Evolutionary conservation across 2,888 invertebrate genomes (phyloP), one percentile per base, ranked within the genome.

Genomic region (Hirtodrosophila cameraria): DNA sequence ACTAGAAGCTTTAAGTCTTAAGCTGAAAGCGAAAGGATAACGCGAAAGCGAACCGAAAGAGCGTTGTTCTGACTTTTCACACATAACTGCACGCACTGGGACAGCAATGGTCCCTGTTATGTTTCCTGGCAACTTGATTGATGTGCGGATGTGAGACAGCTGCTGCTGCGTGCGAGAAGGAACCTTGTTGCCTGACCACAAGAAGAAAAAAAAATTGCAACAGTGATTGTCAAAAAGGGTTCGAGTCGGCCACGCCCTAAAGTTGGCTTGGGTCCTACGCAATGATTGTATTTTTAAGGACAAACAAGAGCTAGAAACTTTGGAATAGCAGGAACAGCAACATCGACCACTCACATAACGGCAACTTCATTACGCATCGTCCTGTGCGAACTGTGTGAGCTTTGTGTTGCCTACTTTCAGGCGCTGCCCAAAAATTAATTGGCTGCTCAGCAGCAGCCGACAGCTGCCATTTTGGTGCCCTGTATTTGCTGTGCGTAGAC

Each of bases 211-310:
- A 72, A 73, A 78, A 81, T 42, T 52, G 64, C 42, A 55, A 48
- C 61, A 75, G 55, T 64, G 72, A 70, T 85, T 80, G 64, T 61
- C 66, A 63, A 72, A 72, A 80, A 80, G 83, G 80, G 86, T 85
- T 85, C 48, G 9, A 9, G 23, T 8, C 8, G 3, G 18, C 18
- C 5, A 18, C 18, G 23, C 7, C 23, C 23, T 8, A 5, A 23
- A 8, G 7, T 6, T 23, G 23, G 8, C 23, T 23, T 23, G 23
- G 8, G 23, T 2, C 8, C 23, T 31, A 55, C 48, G 49, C 59
- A 61, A 55, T 64, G 63, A 76, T 64, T 63, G 59, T 59, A 61
- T 50, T 75, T n/a, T 79, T 75, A 71, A 82, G 61, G 58, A 57
- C 45, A 50, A n/a, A 36, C 25, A 49, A 43, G 20, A 63, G 30